Base-by-base conservation (phyloP, 2,113 vertebrate species). In the Gymnorhina tibicen region DNA sequence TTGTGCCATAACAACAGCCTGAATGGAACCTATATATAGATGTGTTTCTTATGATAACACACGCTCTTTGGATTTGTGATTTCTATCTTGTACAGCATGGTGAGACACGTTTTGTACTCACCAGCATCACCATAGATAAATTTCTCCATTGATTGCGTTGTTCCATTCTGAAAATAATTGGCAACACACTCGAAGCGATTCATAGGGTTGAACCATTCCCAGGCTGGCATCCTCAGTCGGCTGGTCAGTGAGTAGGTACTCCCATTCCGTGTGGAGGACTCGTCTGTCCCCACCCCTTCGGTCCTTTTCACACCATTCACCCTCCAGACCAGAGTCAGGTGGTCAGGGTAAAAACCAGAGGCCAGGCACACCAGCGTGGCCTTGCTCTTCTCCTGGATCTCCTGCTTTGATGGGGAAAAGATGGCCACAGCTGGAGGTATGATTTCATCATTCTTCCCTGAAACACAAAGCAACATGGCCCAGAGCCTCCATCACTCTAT, bases 291-390 rank as follows among this genome's bases (percentile, higher is more conserved):
- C 89, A 98, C 97, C 5, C 96, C 96, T 1, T 52, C 13, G 0
- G 6, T 78, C 33, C 59, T 77, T 0, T n/a, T 1, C 2, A 18
- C 7, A 1, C 10, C 96, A 1, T 98, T 96, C 42, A 98, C n/a
- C 42, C 63, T 6, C 99, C 99, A 99, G 52, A 2, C 50, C n/a
- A 99, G 92, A 6, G 26, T 59, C 88, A 99, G 92, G n/a, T 99
- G 98, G 96, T 99, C 98, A 0, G 99, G 99, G 94, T 98, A 99
- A 98, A 99, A 99, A 37, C 44, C 91, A 2, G 84, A 98, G 78
- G 97, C 99, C 94, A 99, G 94, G 80, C 99, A 99, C 9, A 99
- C 98, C 19, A 99, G 63, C 0, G 99, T 99, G 94, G 98, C 98
- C 78, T 97, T 97, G 30, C 52, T 37, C 33, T 97, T 98, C 24